A percentile compares a stretch with the other conserved stretches of the same genome.
Conservation (phyloP, 2,888 invertebrate species). For the Plebejus melissa region DNA sequence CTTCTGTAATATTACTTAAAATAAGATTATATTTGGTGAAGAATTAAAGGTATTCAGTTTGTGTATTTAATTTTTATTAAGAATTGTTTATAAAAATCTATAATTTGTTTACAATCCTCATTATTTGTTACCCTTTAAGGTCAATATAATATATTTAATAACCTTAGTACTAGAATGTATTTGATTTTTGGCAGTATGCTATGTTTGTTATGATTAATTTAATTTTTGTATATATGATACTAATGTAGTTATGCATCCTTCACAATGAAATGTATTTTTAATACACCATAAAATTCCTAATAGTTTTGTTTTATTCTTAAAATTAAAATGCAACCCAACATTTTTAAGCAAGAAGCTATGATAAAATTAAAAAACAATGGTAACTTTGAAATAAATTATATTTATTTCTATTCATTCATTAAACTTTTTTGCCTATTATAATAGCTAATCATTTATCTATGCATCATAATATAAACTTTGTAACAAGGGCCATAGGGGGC, state of each 20-base stretch:
- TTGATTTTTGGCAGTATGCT: slow-evolving; percentile 29
- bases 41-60: slow-evolving; percentile 1
- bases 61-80: slow-evolving; percentile 1
- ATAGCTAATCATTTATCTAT: neutral
- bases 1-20: slow-evolving; percentile 1
- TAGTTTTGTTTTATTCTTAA: slow-evolving; percentile 35
- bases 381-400: neutral
- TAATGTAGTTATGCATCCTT: slow-evolving; percentile 72
- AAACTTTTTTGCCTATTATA: neutral
- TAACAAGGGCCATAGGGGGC: neutral
- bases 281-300: slow-evolving; percentile 63
- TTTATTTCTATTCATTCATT: neutral
- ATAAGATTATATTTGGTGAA: slow-evolving; percentile 15
- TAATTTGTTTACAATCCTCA: slow-evolving; percentile 4
- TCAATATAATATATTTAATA: slow-evolving; percentile 26
- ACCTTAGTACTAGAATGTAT: slow-evolving; percentile 23
- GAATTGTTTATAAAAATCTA: slow-evolving; percentile 12
- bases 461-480: slow-evolving; percentile 4
- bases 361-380: neutral
- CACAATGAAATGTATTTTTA: slow-evolving; percentile 79
- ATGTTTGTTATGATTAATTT: slow-evolving; percentile 62
- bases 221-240: slow-evolving; percentile 73
- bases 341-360: neutral
- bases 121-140: slow-evolving; percentile 23
- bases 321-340: neutral